Conservation (phyloP, 1,140 invertebrate genomes). For the Drosophila simulans region DNA sequence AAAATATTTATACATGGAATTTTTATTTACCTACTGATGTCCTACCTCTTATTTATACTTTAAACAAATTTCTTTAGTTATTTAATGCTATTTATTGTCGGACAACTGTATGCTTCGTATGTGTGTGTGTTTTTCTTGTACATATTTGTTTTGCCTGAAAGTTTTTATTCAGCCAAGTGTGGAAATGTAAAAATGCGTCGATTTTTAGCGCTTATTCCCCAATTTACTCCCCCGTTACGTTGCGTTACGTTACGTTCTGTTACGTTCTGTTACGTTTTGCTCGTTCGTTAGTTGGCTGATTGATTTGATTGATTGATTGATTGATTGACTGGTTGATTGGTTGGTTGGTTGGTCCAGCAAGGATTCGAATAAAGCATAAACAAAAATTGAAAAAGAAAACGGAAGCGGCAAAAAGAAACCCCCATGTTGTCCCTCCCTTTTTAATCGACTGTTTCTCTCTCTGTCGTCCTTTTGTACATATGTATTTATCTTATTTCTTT, state of each 20-base stretch:
- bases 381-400: constrained; percentile 20
- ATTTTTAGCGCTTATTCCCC: constrained; percentile 46
- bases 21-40: not conserved
- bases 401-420: constrained; percentile 45
- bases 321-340: too few relatives aligned
- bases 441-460: constrained; percentile 33
- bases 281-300: constrained; percentile 62
- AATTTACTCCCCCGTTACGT: constrained; percentile 22
- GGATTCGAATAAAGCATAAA: constrained; percentile 22
- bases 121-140: constrained; percentile 23
- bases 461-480: constrained; percentile 54
- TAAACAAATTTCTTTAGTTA: not conserved
- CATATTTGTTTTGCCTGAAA: constrained; percentile 41
- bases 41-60: not conserved
- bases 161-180: constrained; percentile 20
- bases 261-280: constrained; percentile 57
- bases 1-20: too few relatives aligned
- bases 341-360: constrained; percentile 56
- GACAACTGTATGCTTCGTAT: constrained; percentile 6
- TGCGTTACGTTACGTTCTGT: constrained; percentile 38
- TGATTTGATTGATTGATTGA: constrained; percentile 22
- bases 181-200: constrained; percentile 18
- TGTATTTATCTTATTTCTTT: constrained; percentile 3
- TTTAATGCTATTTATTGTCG: not conserved
- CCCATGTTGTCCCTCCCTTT: constrained; percentile 77